phyloP scores from a whole-genome alignment of 2,888 invertebrate genomes.

The Cosmia trapezina region DNA sequence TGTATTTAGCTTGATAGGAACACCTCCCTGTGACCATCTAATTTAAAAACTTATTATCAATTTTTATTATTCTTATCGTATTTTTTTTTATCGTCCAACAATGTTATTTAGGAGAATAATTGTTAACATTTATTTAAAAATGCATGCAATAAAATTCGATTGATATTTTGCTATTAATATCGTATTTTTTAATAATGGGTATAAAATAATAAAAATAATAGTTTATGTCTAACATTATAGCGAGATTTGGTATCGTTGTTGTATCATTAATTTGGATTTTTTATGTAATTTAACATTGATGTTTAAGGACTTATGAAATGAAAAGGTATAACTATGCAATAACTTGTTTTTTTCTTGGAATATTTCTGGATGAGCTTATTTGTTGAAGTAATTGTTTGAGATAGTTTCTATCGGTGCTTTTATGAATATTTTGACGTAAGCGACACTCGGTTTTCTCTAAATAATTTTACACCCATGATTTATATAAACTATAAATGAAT shows the following conservation, averaged over 20 bases:
- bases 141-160: conserved; percentile 88
- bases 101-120: conserved; percentile 82
- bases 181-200: conserved; percentile 73
- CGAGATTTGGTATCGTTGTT: conserved; percentile 82
- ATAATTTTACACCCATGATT: neutral
- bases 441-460: conserved; percentile 42
- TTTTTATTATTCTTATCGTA: conserved; percentile 60
- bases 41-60: conserved; percentile 64
- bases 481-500: neutral
- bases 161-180: conserved; percentile 87
- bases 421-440: conserved; percentile 52
- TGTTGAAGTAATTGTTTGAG: conserved; percentile 64
- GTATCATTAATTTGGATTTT: conserved; percentile 79
- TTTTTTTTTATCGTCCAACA: conserved; percentile 80
- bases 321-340: conserved; percentile 78
- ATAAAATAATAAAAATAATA: conserved; percentile 74
- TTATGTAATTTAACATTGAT: conserved; percentile 81
- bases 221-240: conserved; percentile 82
- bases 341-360: conserved; percentile 71
- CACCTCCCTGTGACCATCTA: conserved; percentile 64
- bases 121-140: conserved; percentile 84
- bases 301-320: conserved; percentile 73
- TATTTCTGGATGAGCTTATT: conserved; percentile 70
- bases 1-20: conserved; percentile 62
- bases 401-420: conserved; percentile 67